phyloP scores from a whole-genome alignment of 2,888 invertebrate species.

The Pogonocherus hispidulus region DNA sequence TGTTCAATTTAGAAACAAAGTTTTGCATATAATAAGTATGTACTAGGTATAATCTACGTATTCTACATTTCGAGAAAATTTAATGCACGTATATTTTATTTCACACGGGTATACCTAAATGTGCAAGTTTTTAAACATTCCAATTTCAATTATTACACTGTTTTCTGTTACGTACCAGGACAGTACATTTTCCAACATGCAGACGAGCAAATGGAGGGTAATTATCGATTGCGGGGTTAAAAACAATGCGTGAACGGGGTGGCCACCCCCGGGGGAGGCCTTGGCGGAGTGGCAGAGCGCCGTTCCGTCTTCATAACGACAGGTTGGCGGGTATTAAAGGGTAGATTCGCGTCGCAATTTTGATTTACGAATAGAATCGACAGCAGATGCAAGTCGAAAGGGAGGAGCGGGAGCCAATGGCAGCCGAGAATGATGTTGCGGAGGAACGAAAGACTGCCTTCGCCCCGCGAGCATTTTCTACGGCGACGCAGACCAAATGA shows the following conservation, averaged over 20 bases:
- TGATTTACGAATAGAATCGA: conserved; percentile 70
- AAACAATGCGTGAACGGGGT: conserved; percentile 25
- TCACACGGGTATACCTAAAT: no score
- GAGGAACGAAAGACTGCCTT: conserved; percentile 53
- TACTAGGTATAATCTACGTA: no score
- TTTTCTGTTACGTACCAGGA: no score
- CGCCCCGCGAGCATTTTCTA: conserved; percentile 51
- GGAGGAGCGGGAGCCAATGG: conserved; percentile 64
- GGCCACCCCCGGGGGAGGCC: conserved; percentile 33
- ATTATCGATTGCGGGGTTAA: conserved; percentile 8
- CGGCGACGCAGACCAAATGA: conserved; percentile 47
- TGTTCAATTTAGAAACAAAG: no score
- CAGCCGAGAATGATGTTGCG: conserved; percentile 60
- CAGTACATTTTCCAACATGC: not conserved
- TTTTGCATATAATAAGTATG: no score
- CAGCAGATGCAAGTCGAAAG: conserved; percentile 66
- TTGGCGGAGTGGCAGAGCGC: conserved; percentile 50
- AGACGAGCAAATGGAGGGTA: not conserved
- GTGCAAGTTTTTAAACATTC: no score
- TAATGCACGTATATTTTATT: no score
- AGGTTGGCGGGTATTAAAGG: conserved; percentile 58
- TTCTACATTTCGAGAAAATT: no score
- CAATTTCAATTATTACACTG: no score
- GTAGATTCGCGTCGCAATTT: conserved; percentile 64
- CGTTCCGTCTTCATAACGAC: conserved; percentile 54